A percentile compares a stretch with the other conserved stretches of the same genome.
Conservation (phyloP, 2,888 invertebrate species). For the Criorhina ranunculi region DNA sequence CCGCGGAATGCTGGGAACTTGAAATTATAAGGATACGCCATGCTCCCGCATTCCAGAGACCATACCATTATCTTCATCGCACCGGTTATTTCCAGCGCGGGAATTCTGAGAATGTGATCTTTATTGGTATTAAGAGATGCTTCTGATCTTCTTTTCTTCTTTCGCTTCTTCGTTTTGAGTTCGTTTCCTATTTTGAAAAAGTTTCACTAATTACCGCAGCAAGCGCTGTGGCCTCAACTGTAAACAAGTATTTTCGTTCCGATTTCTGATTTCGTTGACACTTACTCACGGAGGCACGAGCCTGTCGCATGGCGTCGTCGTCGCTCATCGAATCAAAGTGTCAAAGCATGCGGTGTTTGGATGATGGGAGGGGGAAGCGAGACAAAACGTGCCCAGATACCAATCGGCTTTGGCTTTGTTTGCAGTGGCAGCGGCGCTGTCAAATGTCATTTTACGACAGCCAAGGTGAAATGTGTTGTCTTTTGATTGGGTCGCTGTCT, state of each 20-base stretch:
- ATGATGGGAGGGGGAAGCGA: conserved; percentile 33
- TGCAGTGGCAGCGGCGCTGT: conserved; percentile 45
- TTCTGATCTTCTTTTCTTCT: background rate
- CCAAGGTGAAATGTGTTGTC: conserved; percentile 70
- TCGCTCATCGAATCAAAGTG: conserved; percentile 29
- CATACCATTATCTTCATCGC: conserved; percentile 37
- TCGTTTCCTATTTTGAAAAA: conserved; percentile 16
- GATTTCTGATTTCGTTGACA: conserved; percentile 62
- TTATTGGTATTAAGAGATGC: conserved; percentile 37
- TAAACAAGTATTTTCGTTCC: conserved; percentile 42
- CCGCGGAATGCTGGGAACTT: conserved; percentile 69
- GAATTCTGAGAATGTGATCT: conserved; percentile 62
- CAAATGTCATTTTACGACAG: conserved; percentile 71
- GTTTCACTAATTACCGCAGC: conserved; percentile 20
- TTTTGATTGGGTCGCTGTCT: conserved; percentile 68
- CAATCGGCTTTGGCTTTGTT: conserved; percentile 59
- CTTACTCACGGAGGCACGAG: conserved; percentile 67
- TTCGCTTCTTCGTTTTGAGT: background rate
- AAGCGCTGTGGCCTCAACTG: background rate
- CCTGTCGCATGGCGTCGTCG: conserved; percentile 58
- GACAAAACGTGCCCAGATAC: conserved; percentile 69
- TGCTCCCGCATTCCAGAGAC: conserved; percentile 48
- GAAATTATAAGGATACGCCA: conserved; percentile 63
- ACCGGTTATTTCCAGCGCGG: conserved; percentile 17
- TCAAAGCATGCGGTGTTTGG: conserved; percentile 35